Percentiles rank a stretch among this genome's conserved stretches.
phyloP scores from a whole-genome alignment of 2,888 invertebrate species.

The Nowickia ferox region DNA sequence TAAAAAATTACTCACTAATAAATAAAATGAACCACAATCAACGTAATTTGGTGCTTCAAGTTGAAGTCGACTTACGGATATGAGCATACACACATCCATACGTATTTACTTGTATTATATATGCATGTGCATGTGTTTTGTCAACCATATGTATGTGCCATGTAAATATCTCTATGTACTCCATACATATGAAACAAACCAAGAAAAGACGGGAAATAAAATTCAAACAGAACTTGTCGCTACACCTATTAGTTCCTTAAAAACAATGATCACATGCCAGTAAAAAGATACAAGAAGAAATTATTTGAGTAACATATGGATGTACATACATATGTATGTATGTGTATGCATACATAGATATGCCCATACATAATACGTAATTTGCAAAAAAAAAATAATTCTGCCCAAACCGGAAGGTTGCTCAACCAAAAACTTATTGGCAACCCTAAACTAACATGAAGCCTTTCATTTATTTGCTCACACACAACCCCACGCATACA shows the following conservation, averaged over 20 bases:
- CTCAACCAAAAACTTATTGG: constrained; percentile 31
- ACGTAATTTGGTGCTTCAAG: constrained; percentile 19
- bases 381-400: neutral
- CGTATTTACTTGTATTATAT: neutral
- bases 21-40: constrained; percentile 1
- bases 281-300: neutral
- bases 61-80: constrained; percentile 22
- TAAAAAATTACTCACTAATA: constrained; percentile 62
- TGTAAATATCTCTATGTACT: constrained; percentile 1
- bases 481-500: neutral
- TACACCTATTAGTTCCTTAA: neutral
- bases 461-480: constrained; percentile 49
- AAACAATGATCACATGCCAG: constrained; percentile 17
- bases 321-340: too few species aligned
- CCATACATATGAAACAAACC: neutral
- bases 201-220: constrained; percentile 1
- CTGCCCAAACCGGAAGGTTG: neutral
- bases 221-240: constrained; percentile 7
- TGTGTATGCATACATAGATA: too few species aligned
- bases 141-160: constrained; percentile 72
- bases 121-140: constrained; percentile 74
- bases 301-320: neutral
- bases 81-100: neutral
- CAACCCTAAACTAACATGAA: constrained; percentile 57
- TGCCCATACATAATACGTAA: neutral